Evolutionary conservation across 2,113 vertebrate species (phyloP).

Genomic region (Sula dactylatra): DNA sequence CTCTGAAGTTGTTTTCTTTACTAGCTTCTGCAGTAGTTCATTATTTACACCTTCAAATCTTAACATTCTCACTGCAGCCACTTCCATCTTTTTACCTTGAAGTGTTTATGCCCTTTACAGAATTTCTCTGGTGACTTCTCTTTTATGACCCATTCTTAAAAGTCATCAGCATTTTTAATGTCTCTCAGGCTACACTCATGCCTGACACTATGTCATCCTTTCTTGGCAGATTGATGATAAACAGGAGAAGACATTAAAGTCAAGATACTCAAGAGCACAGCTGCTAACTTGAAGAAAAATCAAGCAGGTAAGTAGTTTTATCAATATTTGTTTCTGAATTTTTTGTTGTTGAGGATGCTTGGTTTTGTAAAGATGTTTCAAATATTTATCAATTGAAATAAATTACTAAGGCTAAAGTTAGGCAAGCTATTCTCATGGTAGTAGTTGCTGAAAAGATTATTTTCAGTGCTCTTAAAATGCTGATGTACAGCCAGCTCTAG

Average conservation of each 20-base stretch:
- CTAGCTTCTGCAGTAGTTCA: background rate
- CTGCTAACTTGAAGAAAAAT: background rate
- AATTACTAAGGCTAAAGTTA: background rate
- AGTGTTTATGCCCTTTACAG: background rate
- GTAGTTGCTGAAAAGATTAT: background rate
- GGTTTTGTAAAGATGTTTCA: background rate
- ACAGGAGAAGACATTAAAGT: background rate
- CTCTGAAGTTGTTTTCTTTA: background rate
- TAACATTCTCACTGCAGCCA: background rate
- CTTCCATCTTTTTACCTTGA: background rate
- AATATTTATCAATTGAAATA: background rate
- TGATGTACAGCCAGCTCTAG: background rate
- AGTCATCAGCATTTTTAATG: background rate
- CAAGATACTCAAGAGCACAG: background rate
- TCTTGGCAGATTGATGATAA: background rate
- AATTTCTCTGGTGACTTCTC: background rate
- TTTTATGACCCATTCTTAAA: background rate
- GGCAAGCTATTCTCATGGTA: background rate
- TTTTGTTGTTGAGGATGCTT: background rate
- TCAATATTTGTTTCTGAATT: background rate
- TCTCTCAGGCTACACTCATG: background rate
- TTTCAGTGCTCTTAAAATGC: background rate
- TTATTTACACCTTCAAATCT: background rate
- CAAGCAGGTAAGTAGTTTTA: background rate
- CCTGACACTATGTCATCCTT: background rate